Evolutionary conservation across 1,140 invertebrate species (phyloP).

Genomic region (Diploscapter pachys): DNA sequence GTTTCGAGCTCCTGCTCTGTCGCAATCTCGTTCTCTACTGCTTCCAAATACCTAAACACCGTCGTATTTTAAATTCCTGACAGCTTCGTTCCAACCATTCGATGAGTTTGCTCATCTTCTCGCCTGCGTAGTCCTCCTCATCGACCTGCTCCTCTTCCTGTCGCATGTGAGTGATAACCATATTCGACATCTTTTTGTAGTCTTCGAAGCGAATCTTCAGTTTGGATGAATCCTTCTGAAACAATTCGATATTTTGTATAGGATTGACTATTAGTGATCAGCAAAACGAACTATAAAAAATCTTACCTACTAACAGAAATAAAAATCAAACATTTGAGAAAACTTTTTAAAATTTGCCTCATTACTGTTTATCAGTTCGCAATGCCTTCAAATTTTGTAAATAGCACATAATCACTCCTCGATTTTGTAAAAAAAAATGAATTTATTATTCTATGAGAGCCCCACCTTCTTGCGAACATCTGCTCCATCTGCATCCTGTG

Average conservation of each 20-base stretch:
- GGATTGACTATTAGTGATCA: background rate
- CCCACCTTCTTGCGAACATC: background rate
- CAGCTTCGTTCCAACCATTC: constrained; percentile 69
- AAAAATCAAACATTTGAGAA: too few relatives aligned
- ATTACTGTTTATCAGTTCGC: too few relatives aligned
- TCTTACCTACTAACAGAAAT: too few relatives aligned
- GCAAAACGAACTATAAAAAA: background rate
- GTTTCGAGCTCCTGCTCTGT: constrained; percentile 84
- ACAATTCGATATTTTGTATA: background rate
- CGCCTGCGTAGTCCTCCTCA: constrained; percentile 65
- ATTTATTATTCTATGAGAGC: too few relatives aligned
- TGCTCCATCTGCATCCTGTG: constrained; percentile 18
- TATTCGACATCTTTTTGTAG: constrained; percentile 86
- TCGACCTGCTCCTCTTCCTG: constrained; percentile 71
- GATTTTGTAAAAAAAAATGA: too few relatives aligned
- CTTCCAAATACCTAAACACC: constrained; percentile 72
- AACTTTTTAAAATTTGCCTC: too few relatives aligned
- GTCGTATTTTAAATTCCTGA: background rate
- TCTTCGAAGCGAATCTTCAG: constrained; percentile 87
- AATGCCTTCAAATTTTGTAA: too few relatives aligned
- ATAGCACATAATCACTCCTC: too few relatives aligned
- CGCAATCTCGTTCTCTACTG: constrained; percentile 81
- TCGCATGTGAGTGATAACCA: constrained; percentile 83
- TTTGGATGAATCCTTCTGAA: constrained; percentile 62
- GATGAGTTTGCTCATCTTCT: constrained; percentile 78